Evolutionary conservation across 2,888 invertebrate genomes (phyloP).

Genomic region (Caradrina kadenii): DNA sequence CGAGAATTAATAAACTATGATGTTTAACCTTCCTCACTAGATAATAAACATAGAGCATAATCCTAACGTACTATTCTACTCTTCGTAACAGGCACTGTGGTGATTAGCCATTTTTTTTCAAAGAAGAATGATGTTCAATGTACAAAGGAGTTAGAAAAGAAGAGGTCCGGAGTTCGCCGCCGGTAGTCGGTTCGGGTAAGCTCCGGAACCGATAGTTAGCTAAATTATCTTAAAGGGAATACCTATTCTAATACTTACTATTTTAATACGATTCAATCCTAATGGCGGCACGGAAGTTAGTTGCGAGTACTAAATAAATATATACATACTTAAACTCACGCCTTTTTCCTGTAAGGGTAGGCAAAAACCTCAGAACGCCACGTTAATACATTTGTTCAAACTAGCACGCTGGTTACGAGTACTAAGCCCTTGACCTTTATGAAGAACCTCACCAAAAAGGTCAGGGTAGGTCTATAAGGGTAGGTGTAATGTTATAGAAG

Average conservation of each 20-base stretch:
- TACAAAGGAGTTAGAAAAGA: constrained; percentile 57
- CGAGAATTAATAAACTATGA: constrained; percentile 29
- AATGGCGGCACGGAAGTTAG: too few relatives aligned
- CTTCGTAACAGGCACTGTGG: constrained; percentile 55
- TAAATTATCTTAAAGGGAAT: constrained; percentile 17
- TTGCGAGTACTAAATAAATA: too few relatives aligned
- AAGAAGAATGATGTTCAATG: constrained; percentile 44
- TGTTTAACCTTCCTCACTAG: constrained; percentile 34
- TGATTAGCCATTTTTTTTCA: constrained; percentile 55
- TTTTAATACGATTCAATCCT: too few relatives aligned
- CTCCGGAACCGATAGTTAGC: constrained; percentile 35
- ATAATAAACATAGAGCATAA: constrained; percentile 6
- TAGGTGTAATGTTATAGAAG: too few relatives aligned
- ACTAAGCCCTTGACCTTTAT: too few relatives aligned
- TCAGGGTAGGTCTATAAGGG: too few relatives aligned
- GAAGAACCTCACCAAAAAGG: too few relatives aligned
- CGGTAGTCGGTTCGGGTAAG: background rate
- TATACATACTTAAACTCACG: too few relatives aligned
- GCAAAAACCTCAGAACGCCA: too few relatives aligned
- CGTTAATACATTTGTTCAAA: too few relatives aligned
- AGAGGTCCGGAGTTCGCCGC: constrained; percentile 23
- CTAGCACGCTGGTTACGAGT: too few relatives aligned
- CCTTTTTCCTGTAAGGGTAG: too few relatives aligned
- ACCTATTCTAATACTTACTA: constrained; percentile 39
- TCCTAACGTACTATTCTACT: constrained; percentile 34